A percentile compares a stretch with the other conserved stretches of the same genome.
These are phyloP conservation scores for Tenebrio molitor DNA, from an alignment of 1,140 invertebrate species.

Conservation along the genomic window DNA sequence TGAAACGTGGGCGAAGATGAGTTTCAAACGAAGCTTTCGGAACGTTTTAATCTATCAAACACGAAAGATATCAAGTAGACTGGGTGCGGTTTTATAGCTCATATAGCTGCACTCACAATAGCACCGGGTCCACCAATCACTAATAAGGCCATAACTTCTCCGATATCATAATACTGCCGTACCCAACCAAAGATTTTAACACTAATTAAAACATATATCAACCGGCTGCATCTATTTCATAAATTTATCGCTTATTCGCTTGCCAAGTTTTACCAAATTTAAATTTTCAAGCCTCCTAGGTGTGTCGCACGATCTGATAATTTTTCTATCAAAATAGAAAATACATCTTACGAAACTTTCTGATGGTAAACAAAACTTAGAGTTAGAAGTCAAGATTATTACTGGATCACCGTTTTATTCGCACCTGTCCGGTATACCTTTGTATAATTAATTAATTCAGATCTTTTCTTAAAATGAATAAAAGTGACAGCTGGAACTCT, in stretches of 20 bases:
- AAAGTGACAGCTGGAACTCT: too few relatives aligned
- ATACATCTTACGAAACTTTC: too few relatives aligned
- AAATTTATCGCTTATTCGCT: conserved; percentile 24
- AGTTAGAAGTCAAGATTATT: too few relatives aligned
- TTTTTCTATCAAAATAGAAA: too few relatives aligned
- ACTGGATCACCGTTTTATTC: too few relatives aligned
- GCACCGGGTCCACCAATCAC: conserved; percentile 46
- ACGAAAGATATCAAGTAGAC: conserved; percentile 44
- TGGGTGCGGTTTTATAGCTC: conserved; percentile 53
- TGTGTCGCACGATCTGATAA: too few relatives aligned
- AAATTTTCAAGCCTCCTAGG: background rate
- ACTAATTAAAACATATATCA: conserved; percentile 52
- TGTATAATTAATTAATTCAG: too few relatives aligned
- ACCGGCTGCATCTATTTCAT: conserved; percentile 33
- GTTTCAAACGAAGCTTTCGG: conserved; percentile 2
- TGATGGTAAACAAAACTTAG: too few relatives aligned
- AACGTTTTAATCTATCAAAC: conserved; percentile 51
- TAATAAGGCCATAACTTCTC: conserved; percentile 51
- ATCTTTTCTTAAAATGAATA: too few relatives aligned
- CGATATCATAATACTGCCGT: conserved; percentile 53
- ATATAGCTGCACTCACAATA: conserved; percentile 52
- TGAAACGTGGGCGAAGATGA: conserved; percentile 32
- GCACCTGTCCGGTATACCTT: too few relatives aligned
- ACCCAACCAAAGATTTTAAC: conserved; percentile 46
- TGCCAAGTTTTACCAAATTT: conserved; percentile 8